Evolutionary conservation across 2,888 invertebrate genomes (phyloP), one percentile per base, ranked within the genome.

Genomic region (Lycophotia porphyrea): DNA sequence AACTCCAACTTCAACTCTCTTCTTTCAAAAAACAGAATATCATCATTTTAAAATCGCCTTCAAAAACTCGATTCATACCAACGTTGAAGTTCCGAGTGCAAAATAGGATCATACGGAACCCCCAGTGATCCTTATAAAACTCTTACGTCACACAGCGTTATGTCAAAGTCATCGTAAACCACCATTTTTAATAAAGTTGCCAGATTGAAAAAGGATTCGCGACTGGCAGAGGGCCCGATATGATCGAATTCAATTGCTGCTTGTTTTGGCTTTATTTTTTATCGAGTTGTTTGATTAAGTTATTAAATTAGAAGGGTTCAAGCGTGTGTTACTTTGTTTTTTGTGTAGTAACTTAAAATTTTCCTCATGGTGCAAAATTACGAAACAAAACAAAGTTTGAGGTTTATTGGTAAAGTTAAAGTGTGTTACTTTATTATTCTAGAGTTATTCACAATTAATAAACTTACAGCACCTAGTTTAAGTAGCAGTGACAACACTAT

Each of bases 111-210:
- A 85, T 67, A 63, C 8, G 71, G 72, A 76, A 81, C 85, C 78
- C 83, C 55, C 47, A 7, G 83, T 87, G 87, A 90, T 89, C 84
- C 85, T 76, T 85, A 85, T 86, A 88, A 90, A 77, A 85, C 78
- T 78, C 88, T 92, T 89, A 93, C 89, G 92, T 92, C 92, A 91
- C 90, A 91, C 78, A 80, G 87, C 74, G 85, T 93, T 90, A 91
- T 86, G 78, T 88, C 84, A 87, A 71, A 70, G 69, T 76, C 82
- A 85, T 89, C 88, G 84, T 90, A 92, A 94, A 91, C 94, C 93
- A 89, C 63, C 77, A 81, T 84, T 78, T 67, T 69, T 76, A 80
- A 83, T 87, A 80, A 84, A 82, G 77, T 86, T 81, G 70, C 82
- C 80, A 84, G 84, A 84, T 88, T 85, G 84, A 88, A 90, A 91